Evolutionary conservation across 35 echinoderm and acorn worm species (phyloP).

Genomic region (Apostichopus japonicus): DNA sequence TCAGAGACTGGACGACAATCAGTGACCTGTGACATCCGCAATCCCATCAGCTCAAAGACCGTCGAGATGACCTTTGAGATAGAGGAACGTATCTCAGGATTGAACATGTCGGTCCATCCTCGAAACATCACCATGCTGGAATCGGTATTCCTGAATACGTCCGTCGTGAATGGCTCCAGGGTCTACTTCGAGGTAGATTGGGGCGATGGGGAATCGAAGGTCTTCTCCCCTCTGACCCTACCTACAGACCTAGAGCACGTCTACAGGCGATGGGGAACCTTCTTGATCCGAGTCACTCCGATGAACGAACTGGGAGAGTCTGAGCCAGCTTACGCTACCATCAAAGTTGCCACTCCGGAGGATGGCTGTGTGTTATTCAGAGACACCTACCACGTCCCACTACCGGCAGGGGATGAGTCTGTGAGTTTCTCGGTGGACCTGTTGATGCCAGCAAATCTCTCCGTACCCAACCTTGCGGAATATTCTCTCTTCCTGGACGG

Average conservation of each 20-base stretch:
- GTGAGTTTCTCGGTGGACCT: not conserved
- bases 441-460: not conserved
- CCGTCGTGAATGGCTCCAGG: slow-evolving; percentile 19
- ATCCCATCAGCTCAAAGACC: not conserved
- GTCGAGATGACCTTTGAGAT: not conserved
- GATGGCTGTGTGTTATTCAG: slow-evolving; percentile 23
- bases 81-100: slow-evolving; percentile 41
- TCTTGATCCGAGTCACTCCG: not conserved
- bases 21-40: not conserved
- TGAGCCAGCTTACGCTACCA: not conserved
- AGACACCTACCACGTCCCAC: not conserved
- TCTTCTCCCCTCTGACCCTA: not conserved
- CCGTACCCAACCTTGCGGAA: slow-evolving; percentile 9
- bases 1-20: not conserved
- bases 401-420: not conserved
- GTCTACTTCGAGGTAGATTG: slow-evolving; percentile 7
- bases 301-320: not conserved
- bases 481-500: slow-evolving; percentile 24
- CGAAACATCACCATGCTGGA: slow-evolving; percentile 30
- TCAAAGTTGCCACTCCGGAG: slow-evolving; percentile 11
- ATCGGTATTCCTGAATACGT: slow-evolving; percentile 5
- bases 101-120: not conserved
- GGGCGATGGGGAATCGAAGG: slow-evolving; percentile 15
- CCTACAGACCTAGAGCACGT: slow-evolving; percentile 12
- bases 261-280: slow-evolving; percentile 26